Evolutionary conservation across 2,888 invertebrate species (phyloP).

Genomic region (Ochropleura leucogaster): DNA sequence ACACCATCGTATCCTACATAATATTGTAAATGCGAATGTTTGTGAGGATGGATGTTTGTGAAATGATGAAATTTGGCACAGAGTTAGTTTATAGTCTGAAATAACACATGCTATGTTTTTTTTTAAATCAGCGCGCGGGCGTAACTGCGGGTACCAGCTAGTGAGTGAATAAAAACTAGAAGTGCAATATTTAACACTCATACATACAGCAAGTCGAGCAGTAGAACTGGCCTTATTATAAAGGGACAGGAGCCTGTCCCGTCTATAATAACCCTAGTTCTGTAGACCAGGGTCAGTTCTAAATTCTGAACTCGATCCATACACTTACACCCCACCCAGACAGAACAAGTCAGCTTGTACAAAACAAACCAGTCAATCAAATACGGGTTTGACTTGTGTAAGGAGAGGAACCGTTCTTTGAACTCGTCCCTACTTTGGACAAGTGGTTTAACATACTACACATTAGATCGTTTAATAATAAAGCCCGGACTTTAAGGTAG

Average conservation of each 20-base stretch:
- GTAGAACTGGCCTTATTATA: too few relatives aligned
- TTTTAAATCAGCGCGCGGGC: too few relatives aligned
- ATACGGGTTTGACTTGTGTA: conserved; percentile 1
- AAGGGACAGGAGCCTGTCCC: neutral
- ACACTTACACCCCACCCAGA: neutral
- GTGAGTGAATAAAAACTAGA: neutral
- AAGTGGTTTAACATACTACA: too few relatives aligned
- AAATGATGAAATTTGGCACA: too few relatives aligned
- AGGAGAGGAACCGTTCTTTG: neutral
- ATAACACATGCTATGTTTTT: too few relatives aligned
- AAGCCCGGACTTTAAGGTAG: neutral
- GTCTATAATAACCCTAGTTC: neutral
- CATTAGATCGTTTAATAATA: neutral
- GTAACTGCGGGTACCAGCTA: too few relatives aligned
- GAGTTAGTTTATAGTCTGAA: too few relatives aligned
- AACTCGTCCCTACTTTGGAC: neutral
- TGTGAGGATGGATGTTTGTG: too few relatives aligned
- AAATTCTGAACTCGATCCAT: neutral
- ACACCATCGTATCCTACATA: too few relatives aligned
- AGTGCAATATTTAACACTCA: neutral
- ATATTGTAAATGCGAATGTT: too few relatives aligned
- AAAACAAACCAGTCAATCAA: conserved; percentile 3
- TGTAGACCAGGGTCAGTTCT: neutral
- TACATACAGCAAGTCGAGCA: neutral
- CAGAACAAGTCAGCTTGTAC: neutral